Evolutionary conservation across 1,140 invertebrate species (phyloP), one percentile per base, ranked within the genome.

Genomic region (Pomacea maculata): DNA sequence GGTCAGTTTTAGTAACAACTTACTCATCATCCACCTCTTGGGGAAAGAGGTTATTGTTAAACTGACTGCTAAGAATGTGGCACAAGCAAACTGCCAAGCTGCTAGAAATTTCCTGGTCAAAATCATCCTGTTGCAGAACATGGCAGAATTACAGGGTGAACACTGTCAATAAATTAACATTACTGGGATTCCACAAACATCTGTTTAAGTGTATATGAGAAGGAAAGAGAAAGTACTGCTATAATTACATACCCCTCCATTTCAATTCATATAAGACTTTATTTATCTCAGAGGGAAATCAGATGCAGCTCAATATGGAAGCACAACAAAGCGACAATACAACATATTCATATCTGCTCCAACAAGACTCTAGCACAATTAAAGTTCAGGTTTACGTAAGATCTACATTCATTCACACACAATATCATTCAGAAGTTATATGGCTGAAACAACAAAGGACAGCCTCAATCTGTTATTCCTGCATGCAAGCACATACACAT

Each of bases 41-140:
- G 15, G 93, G 93, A 82, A 94, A 93, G 45, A 93, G 86, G 83
- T 90, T 92, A 63, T 80, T 86, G 55, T 83, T 86, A 79, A 94
- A 92, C 83, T 94, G 92, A 70, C 90, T 86, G 67, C 92, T 91
- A 1, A 94, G 86, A 68, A 94, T 89, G 67, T 91, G 87, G 83
- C 92, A 92, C 54, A 94, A 85, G 87, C 93, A 93, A 6, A 86
- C 83, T n/a, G 91, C 92, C 34, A 94, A 84, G n/a, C 87, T 86
- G 15, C 88, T 80, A 78, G 94, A 93, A 75, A 92, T 93, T 73
- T 95, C 95, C 73, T 91, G 90, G 83, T 94, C 94, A 85, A 94
- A 93, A 76, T 95, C 94, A 79, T 94, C 93, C 85, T 91, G 79
- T 5, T 80, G 80, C 54, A 85, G 34, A 75, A 75, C 70, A 72